Evolutionary conservation across 2,113 vertebrate genomes (phyloP).

Genomic region (Acanthisitta chloris): DNA sequence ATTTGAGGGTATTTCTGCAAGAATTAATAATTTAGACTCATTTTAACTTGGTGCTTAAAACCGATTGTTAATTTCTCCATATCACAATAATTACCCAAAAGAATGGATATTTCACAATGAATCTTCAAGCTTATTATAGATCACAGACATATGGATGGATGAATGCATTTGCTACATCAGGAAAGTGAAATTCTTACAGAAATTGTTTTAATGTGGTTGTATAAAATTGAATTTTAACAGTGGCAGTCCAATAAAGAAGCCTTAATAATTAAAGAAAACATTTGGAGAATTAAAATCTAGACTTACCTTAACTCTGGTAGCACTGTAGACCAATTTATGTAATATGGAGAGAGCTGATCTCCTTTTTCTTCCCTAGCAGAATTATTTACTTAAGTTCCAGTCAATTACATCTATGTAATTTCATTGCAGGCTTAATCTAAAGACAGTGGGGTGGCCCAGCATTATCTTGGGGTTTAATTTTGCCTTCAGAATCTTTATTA

Average conservation of each 20-base stretch:
- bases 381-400: conserved; percentile 15
- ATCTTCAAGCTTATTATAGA: not conserved
- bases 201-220: not conserved
- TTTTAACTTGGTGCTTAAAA: not conserved
- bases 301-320: not conserved
- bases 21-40: not conserved
- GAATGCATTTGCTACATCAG: not conserved
- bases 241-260: not conserved
- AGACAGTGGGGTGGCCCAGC: not conserved
- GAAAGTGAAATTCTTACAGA: not conserved
- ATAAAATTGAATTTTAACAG: not conserved
- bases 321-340: not conserved
- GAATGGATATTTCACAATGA: not conserved
- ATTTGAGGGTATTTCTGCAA: not conserved
- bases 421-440: not conserved
- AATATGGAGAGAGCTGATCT: not conserved
- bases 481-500: not conserved
- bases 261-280: not conserved
- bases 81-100: not conserved
- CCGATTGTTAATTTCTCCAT: not conserved
- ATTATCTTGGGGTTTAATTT: not conserved
- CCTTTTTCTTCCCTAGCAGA: not conserved
- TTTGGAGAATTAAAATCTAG: not conserved
- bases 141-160: rapidly evolving
- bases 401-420: conserved; percentile 6